Base-by-base conservation (phyloP, 2,113 vertebrate genomes). In the Tachysurus fulvidraco region DNA sequence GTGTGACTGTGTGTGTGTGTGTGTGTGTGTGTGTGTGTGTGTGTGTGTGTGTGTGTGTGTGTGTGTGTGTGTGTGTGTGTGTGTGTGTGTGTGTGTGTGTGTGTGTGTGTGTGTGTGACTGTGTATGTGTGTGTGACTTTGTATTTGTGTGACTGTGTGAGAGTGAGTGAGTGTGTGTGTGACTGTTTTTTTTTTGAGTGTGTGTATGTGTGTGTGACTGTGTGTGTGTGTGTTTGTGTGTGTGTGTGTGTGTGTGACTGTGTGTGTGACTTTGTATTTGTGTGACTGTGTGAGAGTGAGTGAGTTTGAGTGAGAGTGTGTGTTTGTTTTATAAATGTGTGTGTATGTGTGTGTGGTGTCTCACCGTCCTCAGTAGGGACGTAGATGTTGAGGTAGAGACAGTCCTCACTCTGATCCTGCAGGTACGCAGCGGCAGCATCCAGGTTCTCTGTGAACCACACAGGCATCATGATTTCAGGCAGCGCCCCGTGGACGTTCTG, bases 391-490 rank as follows among this genome's bases (percentile, higher is more conserved):
- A 98, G 97, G 92, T 97, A 98, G 90, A 98, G 96, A 89, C 97
- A 98, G 92, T 98, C 97, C 91, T 98, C 97, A 21, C 97, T 97
- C 95, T 98, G 97, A 93, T 98, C 97, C 94, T 97, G 97, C 69
- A 98, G 95, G 76, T 97, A 97, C 57, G 94, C 94, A 0, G 97
- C 96, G 2, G 96, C 97, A 5, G 96, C 95, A 82, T 98, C 97
- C 94, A 98, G 90, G 93, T 97, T 98, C 92, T 97, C 96, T 1
- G 96, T 98, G 94, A 98, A 97, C 97, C 97, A 98, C 88, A 98
- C 95, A 0, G 97, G 97, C 8, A 98, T 94, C 97, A 98, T 98
- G 92, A 98, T 97, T 89, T 96, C 96, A 0, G 97, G 97, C 86
- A 98, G 93, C 81, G 97, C 96, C 30, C 97, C 97, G 23, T 98